Conservation (phyloP, 2,888 invertebrate genomes). For the Macropis europaea region DNA sequence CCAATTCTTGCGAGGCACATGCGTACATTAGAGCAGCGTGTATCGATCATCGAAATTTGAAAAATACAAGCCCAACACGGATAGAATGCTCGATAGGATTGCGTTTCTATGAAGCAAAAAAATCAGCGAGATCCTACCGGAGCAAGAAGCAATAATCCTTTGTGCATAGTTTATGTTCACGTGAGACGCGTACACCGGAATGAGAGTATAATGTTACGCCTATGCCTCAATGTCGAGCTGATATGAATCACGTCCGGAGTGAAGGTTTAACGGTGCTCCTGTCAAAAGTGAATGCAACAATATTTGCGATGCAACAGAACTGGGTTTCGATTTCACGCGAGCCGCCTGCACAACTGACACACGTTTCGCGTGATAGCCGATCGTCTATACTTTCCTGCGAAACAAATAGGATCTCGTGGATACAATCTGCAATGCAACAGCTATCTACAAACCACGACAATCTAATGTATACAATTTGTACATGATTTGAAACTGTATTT, state of each 20-base stretch:
- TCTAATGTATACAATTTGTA: too few relatives aligned
- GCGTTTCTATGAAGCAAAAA: background rate
- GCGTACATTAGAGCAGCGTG: too few relatives aligned
- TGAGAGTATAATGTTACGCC: constrained; percentile 47
- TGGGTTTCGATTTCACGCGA: constrained; percentile 47
- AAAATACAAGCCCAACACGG: background rate
- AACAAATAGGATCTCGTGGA: too few relatives aligned
- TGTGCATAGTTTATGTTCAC: background rate
- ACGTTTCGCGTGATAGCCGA: constrained; percentile 22
- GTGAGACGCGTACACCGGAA: constrained; percentile 27
- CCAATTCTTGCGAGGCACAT: too few relatives aligned
- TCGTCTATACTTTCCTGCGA: too few relatives aligned
- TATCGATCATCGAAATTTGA: background rate
- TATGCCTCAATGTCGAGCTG: constrained; percentile 48
- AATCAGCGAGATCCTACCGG: too few relatives aligned
- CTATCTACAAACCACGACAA: too few relatives aligned
- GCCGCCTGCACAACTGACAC: constrained; percentile 7
- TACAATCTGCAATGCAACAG: too few relatives aligned
- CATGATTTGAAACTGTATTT: too few relatives aligned
- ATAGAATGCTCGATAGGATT: background rate
- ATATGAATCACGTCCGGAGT: constrained; percentile 45
- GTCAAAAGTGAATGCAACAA: constrained; percentile 49
- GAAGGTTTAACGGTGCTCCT: constrained; percentile 44
- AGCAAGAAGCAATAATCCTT: background rate
- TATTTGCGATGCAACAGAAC: constrained; percentile 38